Evolutionary conservation across 1,140 invertebrate genomes (phyloP), one percentile per base, ranked within the genome.

Genomic region (Trachymyrmex septentrionalis): DNA sequence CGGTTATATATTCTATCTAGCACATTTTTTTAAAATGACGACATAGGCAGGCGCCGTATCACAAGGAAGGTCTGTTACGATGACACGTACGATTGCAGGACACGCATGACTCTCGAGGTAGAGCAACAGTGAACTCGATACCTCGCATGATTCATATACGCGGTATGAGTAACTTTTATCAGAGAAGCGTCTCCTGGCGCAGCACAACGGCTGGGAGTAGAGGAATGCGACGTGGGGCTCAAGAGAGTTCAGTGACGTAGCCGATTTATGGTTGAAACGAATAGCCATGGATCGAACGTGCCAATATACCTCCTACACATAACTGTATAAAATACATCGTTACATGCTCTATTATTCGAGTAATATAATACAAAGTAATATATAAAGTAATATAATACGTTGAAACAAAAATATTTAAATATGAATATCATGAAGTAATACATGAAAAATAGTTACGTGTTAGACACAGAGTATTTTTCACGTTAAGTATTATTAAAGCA

Each of bases 81-180:
- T 61, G 55, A 73, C 27, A 59, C 34, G 4, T 82, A 75, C 44
- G 67, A 61, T 84, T 27, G 14, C 7, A 48, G 34, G 38, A 63
- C 80, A 82, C 67, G 80, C 80, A 59, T 38, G 38, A 44, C 10
- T 38, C 48, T 27, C 66, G 34, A 81, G 30, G 63, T 30, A 24
- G 44, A 12, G 61, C 44, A 44, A 50, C n/a, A 14, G 30, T 10
- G n/a, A 48, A 75, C 69, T 73, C 69, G 80, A 57, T 53, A 6
- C 27, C n/a, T 59, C 24, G 78, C 19, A 55, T 84, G 80, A 84
- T 84, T 84, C 80, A 84, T 84, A 84, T 84, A 59, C 67, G 53
- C 14, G 21, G 55, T 38, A 55, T 61, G 76, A 66, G 63, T 80
- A 61, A 82, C 67, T 73, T 48, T 84, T 73, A 84, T 84, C 55